phyloP scores from a whole-genome alignment of 2,888 invertebrate genomes.

The Hetaerina titia region DNA sequence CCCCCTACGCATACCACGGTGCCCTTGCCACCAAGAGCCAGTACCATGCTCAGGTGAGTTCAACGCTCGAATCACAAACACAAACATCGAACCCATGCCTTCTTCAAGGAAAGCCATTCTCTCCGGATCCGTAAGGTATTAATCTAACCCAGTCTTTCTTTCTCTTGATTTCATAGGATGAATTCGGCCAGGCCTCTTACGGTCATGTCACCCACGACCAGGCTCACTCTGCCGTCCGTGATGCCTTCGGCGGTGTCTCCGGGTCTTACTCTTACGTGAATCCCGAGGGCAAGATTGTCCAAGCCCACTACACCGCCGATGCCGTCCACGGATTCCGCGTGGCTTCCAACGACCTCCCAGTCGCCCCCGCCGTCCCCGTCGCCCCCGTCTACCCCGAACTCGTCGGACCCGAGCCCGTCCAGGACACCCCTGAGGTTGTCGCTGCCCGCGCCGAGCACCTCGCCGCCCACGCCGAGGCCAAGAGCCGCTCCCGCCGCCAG shows the following conservation, averaged over 20 bases:
- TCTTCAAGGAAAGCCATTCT: not conserved
- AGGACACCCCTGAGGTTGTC: slow-evolving; percentile 75
- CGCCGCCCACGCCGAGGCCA: slow-evolving; percentile 75
- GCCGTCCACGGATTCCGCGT: slow-evolving; percentile 76
- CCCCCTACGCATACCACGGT: slow-evolving; percentile 49
- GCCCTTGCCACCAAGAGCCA: slow-evolving; percentile 62
- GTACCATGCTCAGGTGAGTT: slow-evolving; percentile 61
- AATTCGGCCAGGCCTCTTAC: slow-evolving; percentile 76
- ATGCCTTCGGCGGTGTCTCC: slow-evolving; percentile 76
- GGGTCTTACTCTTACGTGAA: slow-evolving; percentile 78
- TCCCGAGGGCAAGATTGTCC: slow-evolving; percentile 76
- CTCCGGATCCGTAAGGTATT: too few relatives aligned
- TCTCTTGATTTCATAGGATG: slow-evolving; percentile 4
- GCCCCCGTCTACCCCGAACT: slow-evolving; percentile 68
- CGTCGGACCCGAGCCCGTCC: slow-evolving; percentile 70
- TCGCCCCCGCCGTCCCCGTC: slow-evolving; percentile 72
- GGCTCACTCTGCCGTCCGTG: slow-evolving; percentile 76
- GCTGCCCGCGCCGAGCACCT: slow-evolving; percentile 77
- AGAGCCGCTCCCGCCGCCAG: slow-evolving; percentile 72
- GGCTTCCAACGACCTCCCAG: slow-evolving; percentile 76
- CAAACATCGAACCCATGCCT: not conserved
- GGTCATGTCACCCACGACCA: slow-evolving; percentile 76
- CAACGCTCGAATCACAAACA: not conserved
- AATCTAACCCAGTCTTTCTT: not conserved
- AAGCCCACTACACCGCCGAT: slow-evolving; percentile 77